Conservation (phyloP, 2,888 invertebrate species). For the Athripsodes cinereus region DNA sequence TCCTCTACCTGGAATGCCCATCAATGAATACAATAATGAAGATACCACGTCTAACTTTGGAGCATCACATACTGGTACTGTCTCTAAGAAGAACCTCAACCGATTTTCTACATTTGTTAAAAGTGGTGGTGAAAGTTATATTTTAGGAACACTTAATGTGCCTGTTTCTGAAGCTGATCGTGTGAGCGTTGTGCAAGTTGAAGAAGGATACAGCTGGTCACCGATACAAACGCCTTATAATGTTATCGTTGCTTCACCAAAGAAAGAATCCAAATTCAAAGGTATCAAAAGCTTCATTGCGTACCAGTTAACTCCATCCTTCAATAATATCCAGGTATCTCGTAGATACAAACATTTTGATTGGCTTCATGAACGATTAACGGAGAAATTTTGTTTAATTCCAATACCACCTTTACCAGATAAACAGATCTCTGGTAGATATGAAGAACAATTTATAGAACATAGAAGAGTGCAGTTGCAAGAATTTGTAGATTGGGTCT, state of each 20-base stretch:
- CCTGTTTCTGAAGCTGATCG: slow-evolving; percentile 64
- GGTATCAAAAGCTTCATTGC: slow-evolving; percentile 97
- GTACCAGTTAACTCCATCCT: slow-evolving; percentile 92
- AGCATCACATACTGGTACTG: slow-evolving; percentile 54
- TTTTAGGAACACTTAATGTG: slow-evolving; percentile 69
- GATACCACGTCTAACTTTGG: slow-evolving; percentile 51
- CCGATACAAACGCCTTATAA: slow-evolving; percentile 67
- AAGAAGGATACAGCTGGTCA: slow-evolving; percentile 73
- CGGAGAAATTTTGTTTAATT: slow-evolving; percentile 89
- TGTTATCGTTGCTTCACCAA: slow-evolving; percentile 89
- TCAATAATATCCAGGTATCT: slow-evolving; percentile 88
- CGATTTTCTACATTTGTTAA: slow-evolving; percentile 87
- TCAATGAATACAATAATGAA: slow-evolving; percentile 45
- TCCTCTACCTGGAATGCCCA: slow-evolving; percentile 49
- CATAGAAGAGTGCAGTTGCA: slow-evolving; percentile 90
- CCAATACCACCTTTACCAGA: slow-evolving; percentile 97
- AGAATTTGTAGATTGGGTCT: slow-evolving; percentile 95
- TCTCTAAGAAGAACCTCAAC: slow-evolving; percentile 65
- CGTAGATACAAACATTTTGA: slow-evolving; percentile 98
- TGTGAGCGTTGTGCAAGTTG: slow-evolving; percentile 67
- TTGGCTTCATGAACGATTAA: slow-evolving; percentile 93
- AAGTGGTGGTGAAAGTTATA: slow-evolving; percentile 83
- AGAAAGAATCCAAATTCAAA: slow-evolving; percentile 95
- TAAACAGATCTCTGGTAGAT: slow-evolving; percentile 94
- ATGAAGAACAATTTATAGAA: slow-evolving; percentile 96